Base-by-base conservation (phyloP, 2,888 invertebrate genomes). In the Siphlonurus alternatus region DNA sequence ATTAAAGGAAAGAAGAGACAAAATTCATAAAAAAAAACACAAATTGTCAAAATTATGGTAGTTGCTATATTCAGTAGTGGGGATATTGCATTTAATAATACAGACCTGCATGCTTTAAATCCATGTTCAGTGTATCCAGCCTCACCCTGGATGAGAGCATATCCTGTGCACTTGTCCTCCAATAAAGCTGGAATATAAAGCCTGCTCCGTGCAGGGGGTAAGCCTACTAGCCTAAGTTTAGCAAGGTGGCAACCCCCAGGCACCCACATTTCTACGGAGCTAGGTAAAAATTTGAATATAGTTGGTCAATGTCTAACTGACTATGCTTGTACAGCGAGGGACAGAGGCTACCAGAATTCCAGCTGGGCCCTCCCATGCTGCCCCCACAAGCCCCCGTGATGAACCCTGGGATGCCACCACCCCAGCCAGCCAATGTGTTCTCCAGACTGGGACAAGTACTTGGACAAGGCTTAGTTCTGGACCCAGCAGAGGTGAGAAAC, bases 291-390 rank as follows among this genome's bases (percentile, higher is more conserved):
- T 59, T 1, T 59, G 19, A 59, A 59, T 59, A 59, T 18, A 20
- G 22, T 59, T n/a, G n/a, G 38, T 38, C 38, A 15, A 38, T 38
- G 38, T 10, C 15, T 38, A 15, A 38, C 5, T 15, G 15, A 38
- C 20, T 51, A 23, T 53, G 23, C 24, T 15, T 65, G 22, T 69
- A 67, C 72, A 76, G 68, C 65, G 74, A 73, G 66, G 76, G 76
- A 2, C 72, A 75, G 59, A 74, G 74, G 65, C 66, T 77, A 10
- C 73, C 76, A 19, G 76, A 77, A 66, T 75, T 76, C 65, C 69
- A 73, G 25, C 66, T 68, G 59, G 25, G 19, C 53, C 68, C 64
- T 66, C 64, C 62, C 63, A 63, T 18, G 65, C 51, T 64, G 53
- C 24, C 53, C n/a, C 59, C 59, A 59, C n/a, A n/a, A n/a, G 63